phyloP scores from a whole-genome alignment of 2,797 vertebrate species.

The Harpagifer antarcticus region DNA sequence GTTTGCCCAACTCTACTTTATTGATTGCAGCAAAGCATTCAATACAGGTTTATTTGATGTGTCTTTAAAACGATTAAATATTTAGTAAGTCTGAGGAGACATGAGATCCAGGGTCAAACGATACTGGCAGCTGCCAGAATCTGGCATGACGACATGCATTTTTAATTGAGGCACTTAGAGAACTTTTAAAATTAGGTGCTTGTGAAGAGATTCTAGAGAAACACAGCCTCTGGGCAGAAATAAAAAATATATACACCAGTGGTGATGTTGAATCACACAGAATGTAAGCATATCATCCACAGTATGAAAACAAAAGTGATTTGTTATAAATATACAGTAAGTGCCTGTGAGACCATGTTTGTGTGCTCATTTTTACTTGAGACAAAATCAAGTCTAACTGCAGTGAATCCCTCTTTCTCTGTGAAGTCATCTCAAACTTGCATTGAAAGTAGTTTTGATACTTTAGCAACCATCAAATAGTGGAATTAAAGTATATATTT shows the following conservation, averaged over 20 bases:
- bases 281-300: constrained; percentile 13
- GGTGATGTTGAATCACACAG: constrained; percentile 22
- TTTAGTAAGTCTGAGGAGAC: not conserved
- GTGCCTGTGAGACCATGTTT: not conserved
- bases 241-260: constrained; percentile 18
- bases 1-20: not conserved
- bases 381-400: not conserved
- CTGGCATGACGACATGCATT: constrained; percentile 17
- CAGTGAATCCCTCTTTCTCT: not conserved
- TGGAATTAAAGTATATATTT: not conserved
- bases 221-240: constrained; percentile 30
- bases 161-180: constrained; percentile 37
- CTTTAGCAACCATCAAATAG: constrained; percentile 1
- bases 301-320: constrained; percentile 26
- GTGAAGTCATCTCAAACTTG: constrained; percentile 8
- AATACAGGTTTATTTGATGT: not conserved
- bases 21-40: not conserved
- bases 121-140: constrained; percentile 20
- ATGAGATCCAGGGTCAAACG: not conserved
- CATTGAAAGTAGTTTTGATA: not conserved
- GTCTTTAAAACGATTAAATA: constrained; percentile 8
- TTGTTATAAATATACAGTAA: not conserved
- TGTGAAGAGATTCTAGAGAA: constrained; percentile 12
- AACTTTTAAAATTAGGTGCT: constrained; percentile 26
- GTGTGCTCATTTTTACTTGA: not conserved